Conservation (phyloP, 2,888 invertebrate species). For the Branchellion lobata region DNA sequence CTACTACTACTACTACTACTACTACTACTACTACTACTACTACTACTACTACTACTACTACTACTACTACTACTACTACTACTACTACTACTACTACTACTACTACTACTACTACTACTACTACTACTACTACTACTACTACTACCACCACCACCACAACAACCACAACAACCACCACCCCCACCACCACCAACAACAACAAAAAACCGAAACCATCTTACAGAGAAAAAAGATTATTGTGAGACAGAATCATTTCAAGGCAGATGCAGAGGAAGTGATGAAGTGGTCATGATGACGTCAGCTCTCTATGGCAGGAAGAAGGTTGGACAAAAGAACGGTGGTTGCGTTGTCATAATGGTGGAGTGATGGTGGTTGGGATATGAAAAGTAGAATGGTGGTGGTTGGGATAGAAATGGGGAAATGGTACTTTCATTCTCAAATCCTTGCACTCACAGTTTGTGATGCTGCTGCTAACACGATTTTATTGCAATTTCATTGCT, state of each 20-base stretch:
- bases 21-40: background rate
- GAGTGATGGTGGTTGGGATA: no score
- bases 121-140: conserved; percentile 33
- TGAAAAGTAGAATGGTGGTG: no score
- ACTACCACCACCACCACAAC: conserved; percentile 23
- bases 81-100: conserved; percentile 23
- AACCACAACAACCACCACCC: conserved; percentile 19
- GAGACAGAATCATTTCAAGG: conserved; percentile 27
- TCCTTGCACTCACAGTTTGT: no score
- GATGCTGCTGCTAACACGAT: no score
- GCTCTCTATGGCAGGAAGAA: conserved; percentile 38
- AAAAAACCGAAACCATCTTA: no score
- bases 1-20: no score
- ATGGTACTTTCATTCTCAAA: no score
- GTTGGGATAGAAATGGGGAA: no score
- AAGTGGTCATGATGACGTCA: conserved; percentile 37
- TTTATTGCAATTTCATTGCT: no score
- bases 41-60: conserved; percentile 11
- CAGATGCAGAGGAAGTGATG: background rate
- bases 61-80: conserved; percentile 22
- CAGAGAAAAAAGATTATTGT: conserved; percentile 30
- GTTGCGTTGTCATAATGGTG: no score
- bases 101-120: conserved; percentile 32
- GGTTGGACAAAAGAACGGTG: no score
- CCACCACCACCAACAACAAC: conserved; percentile 27